Evolutionary conservation across 2,797 vertebrate genomes (phyloP), one percentile per base, ranked within the genome.

Genomic region (Spondyliosoma cantharus): DNA sequence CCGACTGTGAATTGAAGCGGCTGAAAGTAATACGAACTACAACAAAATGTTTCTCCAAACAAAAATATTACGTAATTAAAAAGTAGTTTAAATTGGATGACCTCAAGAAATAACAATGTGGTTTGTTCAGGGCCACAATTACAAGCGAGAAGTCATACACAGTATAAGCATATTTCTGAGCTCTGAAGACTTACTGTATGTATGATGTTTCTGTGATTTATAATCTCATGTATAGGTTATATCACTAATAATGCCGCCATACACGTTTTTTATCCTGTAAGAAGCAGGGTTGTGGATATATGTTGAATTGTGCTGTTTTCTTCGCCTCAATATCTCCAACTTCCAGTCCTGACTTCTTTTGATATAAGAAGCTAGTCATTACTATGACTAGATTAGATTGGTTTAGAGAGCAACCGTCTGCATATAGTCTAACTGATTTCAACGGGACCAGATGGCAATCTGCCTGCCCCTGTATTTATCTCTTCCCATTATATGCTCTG

Each of bases 361-460:
- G 71, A 19, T 65, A n/a, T 72, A 52, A 80, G 73, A 56, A 70
- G 50, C 62, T 32, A 77, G 60, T 88, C 76, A 53, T 68, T 52
- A 68, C 71, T 73, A 57, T 66, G 53, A 85, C 57, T 81, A 82
- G 70, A 86, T 86, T 82, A 73, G 42, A 70, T 79, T 74, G 71
- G 81, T 20, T 88, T 69, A 74, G 62, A 86, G 73, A 74, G 79
- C 61, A 74, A 83, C 78, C 69, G 56, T 77, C 80, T 86, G 80
- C 76, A 79, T 78, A 84, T 82, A 80, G 61, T 83, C 62, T 74
- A 61, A 83, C 86, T 61, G 69, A 82, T 86, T 89, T 84, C 80
- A 86, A 48, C 25, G 19, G 62, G 72, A 87, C 74, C 86, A 90
- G 82, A 91, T 89, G 87, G 88, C 82, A 86, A 78, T 89, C 80